Conservation (phyloP, 37 sponge, comb jelly and placozoan species). For the Chondrilla cf. caribensis region DNA sequence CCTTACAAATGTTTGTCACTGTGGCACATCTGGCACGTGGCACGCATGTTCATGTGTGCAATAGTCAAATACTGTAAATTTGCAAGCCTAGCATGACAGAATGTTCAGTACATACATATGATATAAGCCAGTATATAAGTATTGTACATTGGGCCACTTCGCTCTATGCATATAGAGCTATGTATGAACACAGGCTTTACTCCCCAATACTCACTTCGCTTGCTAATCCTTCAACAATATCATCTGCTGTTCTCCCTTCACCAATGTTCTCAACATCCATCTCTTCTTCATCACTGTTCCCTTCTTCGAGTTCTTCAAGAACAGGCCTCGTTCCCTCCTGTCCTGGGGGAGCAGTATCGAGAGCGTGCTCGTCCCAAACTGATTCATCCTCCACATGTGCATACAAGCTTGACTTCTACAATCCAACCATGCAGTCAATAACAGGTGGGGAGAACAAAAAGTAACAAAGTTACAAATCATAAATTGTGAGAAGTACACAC, state of each 20-base stretch:
- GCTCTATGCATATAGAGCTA: too few relatives aligned
- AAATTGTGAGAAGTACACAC: background rate
- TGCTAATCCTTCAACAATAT: background rate
- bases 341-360: background rate
- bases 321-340: background rate
- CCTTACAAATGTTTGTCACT: too few relatives aligned
- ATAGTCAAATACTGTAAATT: too few relatives aligned
- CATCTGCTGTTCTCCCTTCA: background rate
- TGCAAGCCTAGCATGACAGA: too few relatives aligned
- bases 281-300: conserved; percentile 25
- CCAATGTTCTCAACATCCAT: conserved; percentile 32
- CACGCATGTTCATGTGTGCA: too few relatives aligned
- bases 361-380: background rate
- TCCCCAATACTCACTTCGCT: too few relatives aligned
- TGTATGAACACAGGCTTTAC: too few relatives aligned
- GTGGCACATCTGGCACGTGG: too few relatives aligned
- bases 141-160: too few relatives aligned
- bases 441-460: background rate
- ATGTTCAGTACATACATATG: too few relatives aligned
- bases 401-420: conserved; percentile 21
- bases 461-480: background rate
- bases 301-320: background rate
- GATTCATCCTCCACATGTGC: conserved; percentile 39
- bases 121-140: too few relatives aligned
- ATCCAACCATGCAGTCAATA: too few relatives aligned